Percentiles rank a stretch among this genome's conserved stretches.
These are phyloP conservation scores for Neoascia interrupta DNA, from an alignment of 2,888 invertebrate genomes.

Conservation along the genomic window DNA sequence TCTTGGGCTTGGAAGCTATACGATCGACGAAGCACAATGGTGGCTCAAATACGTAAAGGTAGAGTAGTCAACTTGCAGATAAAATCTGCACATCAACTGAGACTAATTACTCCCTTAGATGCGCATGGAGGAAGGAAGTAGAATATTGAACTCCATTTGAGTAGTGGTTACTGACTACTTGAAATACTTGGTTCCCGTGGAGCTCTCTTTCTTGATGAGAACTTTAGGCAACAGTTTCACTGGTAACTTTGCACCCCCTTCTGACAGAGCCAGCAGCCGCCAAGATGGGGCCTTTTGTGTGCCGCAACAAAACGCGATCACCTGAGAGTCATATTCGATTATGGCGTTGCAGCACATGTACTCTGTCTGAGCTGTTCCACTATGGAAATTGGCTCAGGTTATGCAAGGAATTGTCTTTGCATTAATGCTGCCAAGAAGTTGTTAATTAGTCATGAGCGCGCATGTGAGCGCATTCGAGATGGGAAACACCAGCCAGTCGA, in stretches of 20 bases:
- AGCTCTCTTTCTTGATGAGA: too few relatives aligned
- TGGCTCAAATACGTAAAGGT: too few relatives aligned
- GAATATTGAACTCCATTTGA: background rate
- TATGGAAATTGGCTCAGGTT: slow-evolving; percentile 62
- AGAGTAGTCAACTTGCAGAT: too few relatives aligned
- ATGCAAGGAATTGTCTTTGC: slow-evolving; percentile 68
- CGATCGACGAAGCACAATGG: slow-evolving; percentile 18
- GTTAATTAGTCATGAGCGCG: slow-evolving; percentile 64
- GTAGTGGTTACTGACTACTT: background rate
- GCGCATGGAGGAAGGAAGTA: slow-evolving; percentile 39
- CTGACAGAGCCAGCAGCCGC: background rate
- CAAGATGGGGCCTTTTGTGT: slow-evolving; percentile 56
- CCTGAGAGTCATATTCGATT: slow-evolving; percentile 56
- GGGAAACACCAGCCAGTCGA: slow-evolving; percentile 32
- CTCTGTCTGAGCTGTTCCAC: slow-evolving; percentile 26
- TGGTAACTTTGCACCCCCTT: slow-evolving; percentile 54
- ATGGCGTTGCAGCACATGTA: background rate
- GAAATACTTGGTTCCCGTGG: slow-evolving; percentile 4
- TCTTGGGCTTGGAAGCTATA: too few relatives aligned
- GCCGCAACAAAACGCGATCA: slow-evolving; percentile 68
- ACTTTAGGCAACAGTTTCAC: slow-evolving; percentile 49
- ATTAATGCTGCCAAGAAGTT: slow-evolving; percentile 57
- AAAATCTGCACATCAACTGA: background rate
- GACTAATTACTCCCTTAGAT: slow-evolving; percentile 35
- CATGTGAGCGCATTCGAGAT: slow-evolving; percentile 22